Conservation (phyloP, 2,888 invertebrate genomes). For the Drosophila rubida region DNA sequence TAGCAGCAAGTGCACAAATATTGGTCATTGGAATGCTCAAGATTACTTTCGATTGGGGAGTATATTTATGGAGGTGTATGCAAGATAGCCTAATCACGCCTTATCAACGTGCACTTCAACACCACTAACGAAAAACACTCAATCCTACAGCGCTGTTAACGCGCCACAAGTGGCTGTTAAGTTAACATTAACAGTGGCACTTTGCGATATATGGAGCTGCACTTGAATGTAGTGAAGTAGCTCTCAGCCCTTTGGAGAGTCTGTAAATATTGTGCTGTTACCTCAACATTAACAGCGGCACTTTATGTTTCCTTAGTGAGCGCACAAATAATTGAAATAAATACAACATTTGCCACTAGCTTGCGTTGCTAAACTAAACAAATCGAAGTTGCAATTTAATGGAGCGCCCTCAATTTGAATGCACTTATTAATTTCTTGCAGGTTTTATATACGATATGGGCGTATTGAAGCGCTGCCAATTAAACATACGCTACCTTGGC, state of each 20-base stretch:
- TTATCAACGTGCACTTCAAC: neutral
- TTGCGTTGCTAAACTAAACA: slow-evolving; percentile 4
- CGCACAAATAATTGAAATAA: neutral
- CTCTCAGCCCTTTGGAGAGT: neutral
- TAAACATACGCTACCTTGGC: slow-evolving; percentile 38
- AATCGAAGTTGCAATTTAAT: neutral
- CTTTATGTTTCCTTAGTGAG: neutral
- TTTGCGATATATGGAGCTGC: neutral
- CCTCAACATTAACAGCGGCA: slow-evolving; percentile 11
- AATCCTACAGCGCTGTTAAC: neutral
- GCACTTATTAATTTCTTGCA: neutral
- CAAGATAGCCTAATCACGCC: slow-evolving; percentile 9
- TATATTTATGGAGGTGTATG: slow-evolving; percentile 4
- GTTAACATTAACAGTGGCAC: neutral
- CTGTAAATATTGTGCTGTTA: neutral
- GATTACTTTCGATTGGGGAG: slow-evolving; percentile 15
- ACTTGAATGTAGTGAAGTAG: no score
- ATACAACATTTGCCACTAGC: slow-evolving; percentile 3
- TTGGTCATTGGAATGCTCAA: slow-evolving; percentile 5
- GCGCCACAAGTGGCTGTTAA: neutral
- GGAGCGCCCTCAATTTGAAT: neutral
- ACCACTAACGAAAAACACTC: neutral
- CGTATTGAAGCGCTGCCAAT: slow-evolving; percentile 62
- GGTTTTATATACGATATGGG: neutral
- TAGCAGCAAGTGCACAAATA: neutral